Conservation (phyloP, 2,888 invertebrate genomes). For the Drosophila differens region DNA sequence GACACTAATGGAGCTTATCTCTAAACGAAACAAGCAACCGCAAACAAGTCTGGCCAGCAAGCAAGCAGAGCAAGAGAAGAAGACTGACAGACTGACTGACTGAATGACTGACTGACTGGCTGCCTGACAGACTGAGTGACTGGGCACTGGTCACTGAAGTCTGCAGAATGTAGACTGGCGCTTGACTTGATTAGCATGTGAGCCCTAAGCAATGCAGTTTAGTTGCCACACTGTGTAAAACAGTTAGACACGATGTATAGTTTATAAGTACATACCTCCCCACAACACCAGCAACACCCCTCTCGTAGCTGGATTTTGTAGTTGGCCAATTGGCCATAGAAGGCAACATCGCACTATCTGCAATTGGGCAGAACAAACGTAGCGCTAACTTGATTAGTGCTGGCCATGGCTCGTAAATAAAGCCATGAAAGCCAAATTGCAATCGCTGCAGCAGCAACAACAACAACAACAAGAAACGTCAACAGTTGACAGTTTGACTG, state of each 20-base stretch:
- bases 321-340: slow-evolving; percentile 49
- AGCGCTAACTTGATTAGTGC: slow-evolving; percentile 77
- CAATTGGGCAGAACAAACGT: slow-evolving; percentile 64
- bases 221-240: slow-evolving; percentile 61
- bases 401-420: slow-evolving; percentile 59
- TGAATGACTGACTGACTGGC: slow-evolving; percentile 22
- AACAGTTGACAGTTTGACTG: slow-evolving; percentile 74
- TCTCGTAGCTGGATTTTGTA: not conserved
- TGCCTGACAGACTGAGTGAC: slow-evolving; percentile 25
- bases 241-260: slow-evolving; percentile 52
- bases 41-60: slow-evolving; percentile 67
- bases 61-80: slow-evolving; percentile 2
- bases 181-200: slow-evolving; percentile 74
- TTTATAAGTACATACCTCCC: not conserved
- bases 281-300: not conserved
- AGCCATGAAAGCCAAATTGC: slow-evolving; percentile 65
- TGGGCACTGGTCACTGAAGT: slow-evolving; percentile 6
- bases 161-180: slow-evolving; percentile 58
- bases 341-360: slow-evolving; percentile 61
- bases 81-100: slow-evolving; percentile 27
- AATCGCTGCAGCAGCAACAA: slow-evolving; percentile 19
- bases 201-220: slow-evolving; percentile 54
- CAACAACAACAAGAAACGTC: slow-evolving; percentile 42
- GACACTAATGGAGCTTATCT: slow-evolving; percentile 85
- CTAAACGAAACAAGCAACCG: slow-evolving; percentile 83